Conservation (phyloP, 1,140 invertebrate species). For the Drosophila nigrodunni region DNA sequence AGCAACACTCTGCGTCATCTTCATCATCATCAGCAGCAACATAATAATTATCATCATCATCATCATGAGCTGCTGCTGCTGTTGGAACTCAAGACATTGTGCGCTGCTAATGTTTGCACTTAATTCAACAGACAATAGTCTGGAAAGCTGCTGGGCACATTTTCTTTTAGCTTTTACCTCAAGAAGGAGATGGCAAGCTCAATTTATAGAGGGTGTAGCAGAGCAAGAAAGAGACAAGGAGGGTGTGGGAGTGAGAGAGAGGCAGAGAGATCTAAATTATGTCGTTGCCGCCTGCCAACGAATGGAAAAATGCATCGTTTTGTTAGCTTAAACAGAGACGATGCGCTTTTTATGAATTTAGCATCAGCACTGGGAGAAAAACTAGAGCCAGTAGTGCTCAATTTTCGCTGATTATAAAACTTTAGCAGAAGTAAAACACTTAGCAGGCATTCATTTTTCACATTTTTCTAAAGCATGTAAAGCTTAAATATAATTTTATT, state of each 20-base stretch:
- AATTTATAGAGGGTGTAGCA: constrained; percentile 10
- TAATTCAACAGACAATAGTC: constrained; percentile 79
- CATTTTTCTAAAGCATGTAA: no score
- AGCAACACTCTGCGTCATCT: constrained; percentile 52
- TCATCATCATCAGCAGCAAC: constrained; percentile 44
- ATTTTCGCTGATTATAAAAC: no score
- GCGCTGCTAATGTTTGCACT: constrained; percentile 80
- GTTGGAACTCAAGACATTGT: constrained; percentile 57
- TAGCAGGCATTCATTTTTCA: no score
- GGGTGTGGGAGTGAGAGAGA: background rate
- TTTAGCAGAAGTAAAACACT: background rate
- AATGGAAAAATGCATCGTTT: constrained; percentile 75
- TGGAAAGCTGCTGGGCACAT: constrained; percentile 51
- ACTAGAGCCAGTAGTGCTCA: background rate
- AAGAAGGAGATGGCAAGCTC: background rate
- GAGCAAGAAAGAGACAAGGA: background rate
- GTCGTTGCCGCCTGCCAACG: constrained; percentile 69
- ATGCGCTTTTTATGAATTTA: constrained; percentile 70
- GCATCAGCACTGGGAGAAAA: constrained; percentile 52
- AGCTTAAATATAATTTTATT: no score
- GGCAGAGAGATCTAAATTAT: constrained; percentile 78
- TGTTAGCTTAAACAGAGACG: constrained; percentile 64
- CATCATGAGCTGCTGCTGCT: constrained; percentile 23
- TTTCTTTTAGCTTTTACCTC: constrained; percentile 66
- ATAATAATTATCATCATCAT: constrained; percentile 27